Evolutionary conservation across 2,888 invertebrate genomes (phyloP).

Genomic region (Clunio marinus): DNA sequence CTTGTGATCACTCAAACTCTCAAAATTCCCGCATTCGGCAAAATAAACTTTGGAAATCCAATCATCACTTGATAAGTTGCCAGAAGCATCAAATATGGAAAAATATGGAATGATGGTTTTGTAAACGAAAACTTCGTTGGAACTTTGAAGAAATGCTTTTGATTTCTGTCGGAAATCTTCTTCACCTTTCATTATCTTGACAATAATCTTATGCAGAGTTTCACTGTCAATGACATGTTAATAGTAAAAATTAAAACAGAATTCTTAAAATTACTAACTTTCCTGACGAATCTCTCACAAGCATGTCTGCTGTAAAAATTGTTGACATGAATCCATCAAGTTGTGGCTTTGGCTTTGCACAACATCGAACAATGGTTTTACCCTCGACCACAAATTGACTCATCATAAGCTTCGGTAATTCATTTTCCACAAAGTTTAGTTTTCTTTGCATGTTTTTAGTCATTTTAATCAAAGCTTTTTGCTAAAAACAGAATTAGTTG

Average conservation of each 20-base stretch:
- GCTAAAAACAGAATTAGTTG: background rate
- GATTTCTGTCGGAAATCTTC: conserved; percentile 41
- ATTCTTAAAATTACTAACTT: background rate
- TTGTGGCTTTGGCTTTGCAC: conserved; percentile 6
- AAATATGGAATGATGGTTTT: conserved; percentile 46
- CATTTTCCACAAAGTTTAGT: conserved; percentile 9
- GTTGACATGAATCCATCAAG: conserved; percentile 34
- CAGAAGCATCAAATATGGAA: conserved; percentile 23
- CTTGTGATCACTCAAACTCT: conserved; percentile 29
- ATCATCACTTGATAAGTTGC: conserved; percentile 40
- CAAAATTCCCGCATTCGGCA: conserved; percentile 46
- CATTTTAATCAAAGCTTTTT: background rate
- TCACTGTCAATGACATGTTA: background rate
- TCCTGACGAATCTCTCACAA: background rate
- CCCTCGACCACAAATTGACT: background rate
- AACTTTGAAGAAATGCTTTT: conserved; percentile 47
- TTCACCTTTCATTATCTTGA: conserved; percentile 49
- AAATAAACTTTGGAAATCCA: conserved; percentile 45
- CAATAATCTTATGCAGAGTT: conserved; percentile 42
- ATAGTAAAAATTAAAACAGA: background rate
- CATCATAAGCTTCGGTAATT: background rate
- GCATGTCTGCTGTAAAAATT: background rate
- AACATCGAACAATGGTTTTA: background rate
- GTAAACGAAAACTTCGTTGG: conserved; percentile 48
- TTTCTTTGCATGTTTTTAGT: background rate